Evolutionary conservation across 2,797 vertebrate genomes (phyloP), one percentile per base, ranked within the genome.

Genomic region (Hipposideros larvatus): DNA sequence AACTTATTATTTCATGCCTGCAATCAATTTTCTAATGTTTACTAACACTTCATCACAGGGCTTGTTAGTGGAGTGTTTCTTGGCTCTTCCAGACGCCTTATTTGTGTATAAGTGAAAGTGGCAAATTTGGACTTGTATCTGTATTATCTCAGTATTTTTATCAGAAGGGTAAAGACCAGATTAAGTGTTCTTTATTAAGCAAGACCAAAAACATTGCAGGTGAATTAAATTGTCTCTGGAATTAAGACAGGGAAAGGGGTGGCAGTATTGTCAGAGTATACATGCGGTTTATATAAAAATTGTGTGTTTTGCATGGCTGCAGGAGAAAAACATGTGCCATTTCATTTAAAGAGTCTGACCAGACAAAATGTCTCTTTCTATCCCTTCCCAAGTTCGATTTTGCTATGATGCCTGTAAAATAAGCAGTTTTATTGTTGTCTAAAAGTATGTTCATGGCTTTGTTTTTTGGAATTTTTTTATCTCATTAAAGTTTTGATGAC

Each of bases 11-110:
- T 95, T 96, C 43, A 77, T 90, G 83, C 51, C 94, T 96, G 85
- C 34, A 85, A 16, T 93, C 82, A 95, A 6, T 97, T 96, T 96
- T 94, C 78, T 88, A 61, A 48, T 93, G 73, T 94, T 96, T 94
- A 95, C 92, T 73, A 89, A 90, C 82, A 97, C 86, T 95, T 97
- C 96, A 83, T 94, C 92, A 77, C 26, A 63, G 89, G 51, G 26
- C 80, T 97, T 74, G 61, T 87, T 89, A 71, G 86, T 75, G 94
- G 88, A 96, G 51, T 80, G 48, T 96, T 97, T 91, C 51, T 93
- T 77, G 92, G 75, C 91, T 63, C 83, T 96, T 82, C 19, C 31
- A 87, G 53, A 90, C 11, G 14, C 1, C 21, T 51, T 79, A 83
- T 94, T 70, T 26, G 4, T 57, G 31, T 84, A 68, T 68, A 90